phyloP scores from a whole-genome alignment of 2,888 invertebrate genomes.

The Agrypnus murinus region DNA sequence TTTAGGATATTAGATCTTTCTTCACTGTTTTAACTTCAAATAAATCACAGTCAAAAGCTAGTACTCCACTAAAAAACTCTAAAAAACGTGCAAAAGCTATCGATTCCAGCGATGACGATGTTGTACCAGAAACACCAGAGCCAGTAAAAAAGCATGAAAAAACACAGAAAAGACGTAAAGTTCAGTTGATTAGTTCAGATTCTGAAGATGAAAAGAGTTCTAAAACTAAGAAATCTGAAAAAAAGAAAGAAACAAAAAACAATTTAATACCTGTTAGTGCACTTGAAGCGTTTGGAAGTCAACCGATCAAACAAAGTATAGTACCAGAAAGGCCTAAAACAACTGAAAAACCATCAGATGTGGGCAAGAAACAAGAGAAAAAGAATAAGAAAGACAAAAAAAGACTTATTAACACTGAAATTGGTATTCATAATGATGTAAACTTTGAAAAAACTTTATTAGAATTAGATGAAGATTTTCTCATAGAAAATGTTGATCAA shows the following conservation, averaged over 20 bases:
- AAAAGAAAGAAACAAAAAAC: constrained; percentile 63
- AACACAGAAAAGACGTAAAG: constrained; percentile 58
- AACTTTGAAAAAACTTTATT: constrained; percentile 82
- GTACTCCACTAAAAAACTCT: constrained; percentile 56
- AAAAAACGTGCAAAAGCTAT: constrained; percentile 70
- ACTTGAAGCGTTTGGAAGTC: constrained; percentile 76
- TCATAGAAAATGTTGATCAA: constrained; percentile 62
- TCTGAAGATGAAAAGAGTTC: constrained; percentile 57
- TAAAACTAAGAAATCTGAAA: constrained; percentile 50
- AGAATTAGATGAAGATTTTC: constrained; percentile 76
- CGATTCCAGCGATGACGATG: constrained; percentile 75
- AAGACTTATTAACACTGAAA: constrained; percentile 63
- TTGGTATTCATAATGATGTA: constrained; percentile 78
- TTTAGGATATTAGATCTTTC: constrained; percentile 79
- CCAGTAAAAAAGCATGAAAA: constrained; percentile 54
- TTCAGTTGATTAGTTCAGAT: constrained; percentile 59
- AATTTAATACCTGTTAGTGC: constrained; percentile 71
- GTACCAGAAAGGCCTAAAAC: constrained; percentile 61
- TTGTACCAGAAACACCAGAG: constrained; percentile 74
- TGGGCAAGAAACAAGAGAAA: constrained; percentile 46
- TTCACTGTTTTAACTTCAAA: constrained; percentile 70
- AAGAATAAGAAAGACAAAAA: constrained; percentile 57
- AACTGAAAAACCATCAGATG: constrained; percentile 7
- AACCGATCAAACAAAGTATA: constrained; percentile 74
- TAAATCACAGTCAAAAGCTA: constrained; percentile 56